Evolutionary conservation across 2,888 invertebrate species (phyloP), one percentile per base, ranked within the genome.

Genomic region (Drosophila phalerata): DNA sequence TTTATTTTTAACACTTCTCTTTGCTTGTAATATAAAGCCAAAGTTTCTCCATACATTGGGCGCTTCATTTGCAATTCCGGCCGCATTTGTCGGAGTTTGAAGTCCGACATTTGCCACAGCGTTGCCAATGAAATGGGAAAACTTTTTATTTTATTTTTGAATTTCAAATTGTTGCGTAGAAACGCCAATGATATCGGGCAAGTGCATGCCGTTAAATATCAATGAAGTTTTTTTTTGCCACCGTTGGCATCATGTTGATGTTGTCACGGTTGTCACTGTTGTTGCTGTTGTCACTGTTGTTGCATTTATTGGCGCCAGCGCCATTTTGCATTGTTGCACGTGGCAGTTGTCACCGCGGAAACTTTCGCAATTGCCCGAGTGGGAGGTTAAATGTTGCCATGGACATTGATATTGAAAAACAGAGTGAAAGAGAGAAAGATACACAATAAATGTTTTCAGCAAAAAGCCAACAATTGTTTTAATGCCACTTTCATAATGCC

Each of bases 101-200:
- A 28, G 45, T 37, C 40, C 60, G 42, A 55, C 57, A 63, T 62
- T 48, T 40, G 58, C 48, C 43, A 42, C 51, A 28, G 52, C 30
- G 17, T 64, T 73, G 84, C 85, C 85, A 83, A 85, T 79, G 73
- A 81, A 82, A 86, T 86, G 83, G 85, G 81, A 82, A 81, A 87
- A 87, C 67, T 62, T 68, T 45, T 61, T 64, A 62, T 57, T 28
- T 40, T 43, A 34, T 38, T 62, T 63, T 47, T 37, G 71, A 72
- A 75, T 76, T 69, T 74, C 38, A 79, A 84, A 84, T 88, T 87
- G 86, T 85, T 87, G 86, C 79, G 78, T 86, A 86, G 88, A 88
- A 85, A 83, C 77, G 84, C 45, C 38, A 65, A 55, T 57, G 58
- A 48, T 57, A 56, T 34, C 67, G 62, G 73, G 49, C 84, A 83